A percentile compares a stretch with the other conserved stretches of the same genome.
Conservation (phyloP, 2,797 vertebrate species). For the Sebastolobus altivelis region DNA sequence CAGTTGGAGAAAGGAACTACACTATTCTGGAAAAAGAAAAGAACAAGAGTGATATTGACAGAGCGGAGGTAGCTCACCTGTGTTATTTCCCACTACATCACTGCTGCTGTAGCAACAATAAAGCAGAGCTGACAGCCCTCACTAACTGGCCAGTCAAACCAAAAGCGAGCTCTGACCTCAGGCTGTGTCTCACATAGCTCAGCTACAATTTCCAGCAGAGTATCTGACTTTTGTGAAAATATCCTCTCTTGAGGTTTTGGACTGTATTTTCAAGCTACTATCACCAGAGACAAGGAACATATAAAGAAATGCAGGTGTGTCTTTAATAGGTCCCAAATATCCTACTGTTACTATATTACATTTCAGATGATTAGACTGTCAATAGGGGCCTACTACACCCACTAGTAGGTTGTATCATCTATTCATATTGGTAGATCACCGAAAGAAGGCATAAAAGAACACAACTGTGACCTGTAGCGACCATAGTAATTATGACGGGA, state of each 20-base stretch:
- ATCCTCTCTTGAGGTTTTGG: background rate
- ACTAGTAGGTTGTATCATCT: no score
- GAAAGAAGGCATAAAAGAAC: no score
- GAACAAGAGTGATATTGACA: background rate
- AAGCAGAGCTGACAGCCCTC: conserved; percentile 50
- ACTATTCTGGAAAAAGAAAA: background rate
- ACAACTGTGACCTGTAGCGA: no score
- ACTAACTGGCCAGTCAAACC: conserved; percentile 49
- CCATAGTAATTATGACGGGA: no score
- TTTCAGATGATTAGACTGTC: no score
- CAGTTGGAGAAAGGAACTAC: background rate
- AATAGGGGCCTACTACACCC: no score
- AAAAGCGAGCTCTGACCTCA: conserved; percentile 48
- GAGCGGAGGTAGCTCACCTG: conserved; percentile 11
- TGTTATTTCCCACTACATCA: conserved; percentile 34
- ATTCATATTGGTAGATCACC: no score
- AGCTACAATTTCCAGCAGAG: conserved; percentile 35
- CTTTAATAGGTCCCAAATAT: background rate
- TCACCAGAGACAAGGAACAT: background rate
- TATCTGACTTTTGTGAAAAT: conserved; percentile 17
- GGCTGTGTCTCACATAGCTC: conserved; percentile 46
- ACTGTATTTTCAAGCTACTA: background rate
- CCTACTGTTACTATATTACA: background rate
- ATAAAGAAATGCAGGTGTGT: no score
- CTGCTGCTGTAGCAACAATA: conserved; percentile 30